Conservation (phyloP, 2,113 vertebrate genomes). For the Catharus fuscescens region DNA sequence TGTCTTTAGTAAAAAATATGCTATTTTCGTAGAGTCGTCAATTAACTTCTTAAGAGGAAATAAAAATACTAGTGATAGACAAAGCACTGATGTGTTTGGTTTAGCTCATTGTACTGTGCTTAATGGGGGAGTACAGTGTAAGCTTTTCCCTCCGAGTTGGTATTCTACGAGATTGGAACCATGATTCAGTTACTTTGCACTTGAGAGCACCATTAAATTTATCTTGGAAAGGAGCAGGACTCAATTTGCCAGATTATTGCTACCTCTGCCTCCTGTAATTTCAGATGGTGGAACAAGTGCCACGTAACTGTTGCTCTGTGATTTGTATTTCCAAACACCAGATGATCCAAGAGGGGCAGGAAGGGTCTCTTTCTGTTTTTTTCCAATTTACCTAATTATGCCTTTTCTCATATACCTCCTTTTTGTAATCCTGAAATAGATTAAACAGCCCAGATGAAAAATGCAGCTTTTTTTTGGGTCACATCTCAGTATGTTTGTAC, state of each 20-base stretch:
- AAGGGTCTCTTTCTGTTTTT: background rate
- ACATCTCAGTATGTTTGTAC: constrained; percentile 24
- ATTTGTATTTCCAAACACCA: background rate
- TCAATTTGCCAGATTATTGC: background rate
- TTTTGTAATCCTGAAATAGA: background rate
- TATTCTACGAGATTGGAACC: background rate
- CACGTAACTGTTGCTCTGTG: background rate
- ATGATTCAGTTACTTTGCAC: background rate
- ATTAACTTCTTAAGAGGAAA: background rate
- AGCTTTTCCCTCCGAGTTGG: background rate
- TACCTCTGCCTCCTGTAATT: background rate
- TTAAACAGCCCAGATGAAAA: background rate
- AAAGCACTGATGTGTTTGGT: background rate
- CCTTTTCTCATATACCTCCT: background rate
- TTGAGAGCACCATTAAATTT: background rate
- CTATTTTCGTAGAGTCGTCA: background rate
- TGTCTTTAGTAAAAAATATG: background rate
- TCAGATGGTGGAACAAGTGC: background rate
- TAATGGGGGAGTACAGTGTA: background rate
- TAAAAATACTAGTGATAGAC: background rate
- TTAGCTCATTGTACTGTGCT: background rate
- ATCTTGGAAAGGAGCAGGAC: background rate
- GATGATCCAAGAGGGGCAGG: background rate
- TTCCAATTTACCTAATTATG: background rate
- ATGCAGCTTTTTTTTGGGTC: background rate